Evolutionary conservation across 2,113 vertebrate species (phyloP).

Genomic region (Microtus montanus): DNA sequence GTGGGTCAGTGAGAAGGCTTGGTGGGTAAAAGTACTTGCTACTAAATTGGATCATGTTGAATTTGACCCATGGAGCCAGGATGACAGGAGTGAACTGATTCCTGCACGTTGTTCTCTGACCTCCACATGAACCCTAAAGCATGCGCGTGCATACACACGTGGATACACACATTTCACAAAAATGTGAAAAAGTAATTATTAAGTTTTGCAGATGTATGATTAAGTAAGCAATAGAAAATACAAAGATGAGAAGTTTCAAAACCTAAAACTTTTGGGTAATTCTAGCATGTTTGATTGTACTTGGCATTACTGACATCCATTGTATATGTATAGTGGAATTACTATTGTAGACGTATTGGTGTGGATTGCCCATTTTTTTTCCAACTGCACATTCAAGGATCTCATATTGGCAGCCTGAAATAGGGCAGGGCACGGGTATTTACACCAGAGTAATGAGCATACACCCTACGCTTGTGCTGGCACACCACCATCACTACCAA

Average conservation of each 20-base stretch:
- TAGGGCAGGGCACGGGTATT: background rate
- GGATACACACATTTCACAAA: background rate
- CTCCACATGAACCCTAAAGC: background rate
- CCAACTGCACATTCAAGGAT: background rate
- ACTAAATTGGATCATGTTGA: background rate
- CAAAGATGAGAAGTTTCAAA: background rate
- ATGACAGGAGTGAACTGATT: background rate
- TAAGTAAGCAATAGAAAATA: background rate
- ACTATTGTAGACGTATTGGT: rapidly evolving
- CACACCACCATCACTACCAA: no score
- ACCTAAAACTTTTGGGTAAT: background rate
- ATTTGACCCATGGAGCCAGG: background rate
- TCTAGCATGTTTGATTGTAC: background rate
- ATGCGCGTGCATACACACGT: no score
- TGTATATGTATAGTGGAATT: background rate
- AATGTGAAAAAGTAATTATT: background rate
- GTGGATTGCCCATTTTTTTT: background rate
- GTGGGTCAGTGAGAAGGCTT: background rate
- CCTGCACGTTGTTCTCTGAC: background rate
- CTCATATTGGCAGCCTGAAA: background rate
- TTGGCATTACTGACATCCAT: background rate
- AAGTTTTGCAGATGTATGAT: background rate
- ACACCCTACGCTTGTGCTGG: background rate
- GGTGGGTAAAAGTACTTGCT: background rate
- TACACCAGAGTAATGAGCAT: background rate